Base-by-base conservation (phyloP, 2,113 vertebrate genomes). In the Eonycteris spelaea region DNA sequence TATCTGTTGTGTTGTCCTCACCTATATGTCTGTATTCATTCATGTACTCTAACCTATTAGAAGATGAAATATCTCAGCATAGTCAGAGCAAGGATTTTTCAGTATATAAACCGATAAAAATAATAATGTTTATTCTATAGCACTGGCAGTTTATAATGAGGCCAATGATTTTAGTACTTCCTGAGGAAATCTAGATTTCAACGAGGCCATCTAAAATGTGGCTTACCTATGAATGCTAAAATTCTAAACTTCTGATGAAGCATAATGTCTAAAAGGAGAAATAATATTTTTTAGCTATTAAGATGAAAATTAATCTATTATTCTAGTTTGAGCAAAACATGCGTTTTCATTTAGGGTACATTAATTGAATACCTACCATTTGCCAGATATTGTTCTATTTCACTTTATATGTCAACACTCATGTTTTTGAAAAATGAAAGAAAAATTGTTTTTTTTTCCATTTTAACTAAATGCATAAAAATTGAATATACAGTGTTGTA, bases 241-340 rank as follows among this genome's bases (percentile, higher is more conserved):
- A 75, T 95, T 96, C 71, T 93, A 84, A 95, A 89, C 91, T 75
- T 98, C 90, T 95, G 86, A 96, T 96, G 89, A 35, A 79, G 35
- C 22, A 86, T 53, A 26, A 19, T 85, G 16, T 63, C 77, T 74
- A 51, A 96, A 90, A 71, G 51, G 38, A 94, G 22, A 94, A 95
- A 97, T 70, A 83, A 2, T 33, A 91, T 95, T 97, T 97, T 77
- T 96, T 91, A 97, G 51, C 88, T 94, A 78, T 88, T 91, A 98
- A 97, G 91, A 92, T 96, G 67, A 96, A 94, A 92, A 95, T 94
- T 96, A 98, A 97, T 97, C 87, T 95, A 51, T 84, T 97, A 48
- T 45, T 40, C 97, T 84, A 89, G 98, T 91, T 97, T 86, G 85
- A 79, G 19, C 93, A 91, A 94, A 98, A 94, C 95, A 96, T 82